Evolutionary conservation across 2,113 vertebrate genomes (phyloP).

Genomic region (Notarius lentiginosus): DNA sequence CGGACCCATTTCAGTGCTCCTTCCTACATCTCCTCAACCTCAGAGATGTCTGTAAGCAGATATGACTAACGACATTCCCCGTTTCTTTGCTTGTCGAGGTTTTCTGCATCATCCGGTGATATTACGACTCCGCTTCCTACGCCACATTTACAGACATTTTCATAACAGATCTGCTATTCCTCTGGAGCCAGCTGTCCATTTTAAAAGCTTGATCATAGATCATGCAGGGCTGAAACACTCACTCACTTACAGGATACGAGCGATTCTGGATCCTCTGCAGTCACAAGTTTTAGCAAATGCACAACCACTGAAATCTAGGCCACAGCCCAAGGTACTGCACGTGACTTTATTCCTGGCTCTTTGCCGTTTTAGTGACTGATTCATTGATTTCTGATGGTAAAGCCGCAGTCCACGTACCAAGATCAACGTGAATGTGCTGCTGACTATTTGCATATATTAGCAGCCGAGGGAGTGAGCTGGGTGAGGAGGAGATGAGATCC

Average conservation of each 20-base stretch:
- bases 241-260: not conserved
- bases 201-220: constrained; percentile 18
- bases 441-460: not conserved
- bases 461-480: not conserved
- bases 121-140: constrained; percentile 36
- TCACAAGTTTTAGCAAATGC: not conserved
- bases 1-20: constrained; percentile 5
- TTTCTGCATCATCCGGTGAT: constrained; percentile 21
- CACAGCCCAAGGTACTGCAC: constrained; percentile 16
- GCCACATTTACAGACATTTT: constrained; percentile 33
- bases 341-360: constrained; percentile 37
- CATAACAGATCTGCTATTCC: constrained; percentile 31
- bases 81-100: not conserved
- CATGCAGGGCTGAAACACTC: not conserved
- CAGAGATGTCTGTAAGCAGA: constrained; percentile 8
- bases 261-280: not conserved
- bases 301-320: not conserved
- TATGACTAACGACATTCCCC: constrained; percentile 20
- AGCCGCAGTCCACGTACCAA: not conserved
- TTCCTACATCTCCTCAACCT: not conserved
- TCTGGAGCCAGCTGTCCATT: constrained; percentile 33
- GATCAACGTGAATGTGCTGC: constrained; percentile 33
- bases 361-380: constrained; percentile 12
- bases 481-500: constrained; percentile 28
- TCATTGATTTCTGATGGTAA: constrained; percentile 24